Evolutionary conservation across 2,888 invertebrate genomes (phyloP), one percentile per base, ranked within the genome.

Genomic region (Agrypnus murinus): DNA sequence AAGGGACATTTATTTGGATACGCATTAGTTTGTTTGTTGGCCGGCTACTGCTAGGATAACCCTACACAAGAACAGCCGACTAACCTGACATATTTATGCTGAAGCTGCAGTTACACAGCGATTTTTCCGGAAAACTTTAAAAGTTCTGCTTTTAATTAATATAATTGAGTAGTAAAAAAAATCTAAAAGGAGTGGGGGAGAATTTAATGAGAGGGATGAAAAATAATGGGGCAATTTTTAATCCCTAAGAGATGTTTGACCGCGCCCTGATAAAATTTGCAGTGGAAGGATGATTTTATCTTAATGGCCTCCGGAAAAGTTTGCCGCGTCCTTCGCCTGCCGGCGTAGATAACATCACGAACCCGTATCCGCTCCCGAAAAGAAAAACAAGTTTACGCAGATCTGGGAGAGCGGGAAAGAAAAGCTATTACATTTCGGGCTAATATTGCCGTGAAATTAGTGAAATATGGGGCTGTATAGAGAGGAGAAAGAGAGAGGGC

Each of bases 231-330:
- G 75, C 74, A 77, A 76, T 78, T 77, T 78, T 78, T 77, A 80
- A 79, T 79, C 78, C 75, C 65, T 69, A 65, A 10, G 71, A 74
- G 78, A 76, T 77, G 77, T 74, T 78, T 79, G 79, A 78, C 79
- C 80, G 77, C 78, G 75, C 79, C 78, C 75, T 65, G 77, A 77
- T 79, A 77, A 77, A 81, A 80, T 79, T 79, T 76, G 77, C 78
- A 77, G 77, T 76, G 69, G 76, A 76, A 75, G 78, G 75, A 77
- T 65, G 80, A 81, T 81, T 77, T 79, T 81, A 81, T 81, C 81
- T 81, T 79, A 80, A 81, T 81, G 79, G 79, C 75, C 75, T 74
- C 76, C 77, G 78, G 78, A 79, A 80, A 80, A 79, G 78, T 81
- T 79, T 75, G 77, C 72, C 66, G 74, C 77, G 78, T 77, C 79